Conservation (phyloP, 2,797 vertebrate genomes). For the Gambelia wislizenii region DNA sequence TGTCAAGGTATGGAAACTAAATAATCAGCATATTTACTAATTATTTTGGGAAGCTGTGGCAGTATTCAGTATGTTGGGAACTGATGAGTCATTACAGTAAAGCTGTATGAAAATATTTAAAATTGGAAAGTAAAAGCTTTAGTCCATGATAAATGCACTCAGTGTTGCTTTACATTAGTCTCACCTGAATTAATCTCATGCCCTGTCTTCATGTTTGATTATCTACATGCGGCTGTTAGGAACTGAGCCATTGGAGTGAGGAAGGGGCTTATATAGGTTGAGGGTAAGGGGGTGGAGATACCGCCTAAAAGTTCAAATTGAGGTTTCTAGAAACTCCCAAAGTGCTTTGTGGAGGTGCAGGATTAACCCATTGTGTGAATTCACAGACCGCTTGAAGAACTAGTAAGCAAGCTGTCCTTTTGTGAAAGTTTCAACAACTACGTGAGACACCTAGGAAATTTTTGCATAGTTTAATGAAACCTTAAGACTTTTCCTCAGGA, state of each 20-base stretch:
- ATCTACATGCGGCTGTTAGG: too few species aligned
- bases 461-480: background rate
- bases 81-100: slow-evolving; percentile 5
- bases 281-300: too few species aligned
- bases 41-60: slow-evolving; percentile 29
- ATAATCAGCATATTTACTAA: slow-evolving; percentile 27
- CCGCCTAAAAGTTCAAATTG: too few species aligned
- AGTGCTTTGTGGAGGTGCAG: too few species aligned
- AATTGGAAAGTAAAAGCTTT: slow-evolving; percentile 27
- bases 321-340: too few species aligned
- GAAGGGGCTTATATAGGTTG: too few species aligned
- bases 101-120: background rate
- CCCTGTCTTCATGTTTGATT: too few species aligned
- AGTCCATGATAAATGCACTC: background rate
- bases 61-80: background rate
- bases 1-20: background rate
- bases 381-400: too few species aligned
- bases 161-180: background rate
- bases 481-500: background rate
- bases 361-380: too few species aligned
- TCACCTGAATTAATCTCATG: too few species aligned
- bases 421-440: background rate
- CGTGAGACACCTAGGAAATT: background rate
- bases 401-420: too few species aligned
- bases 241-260: too few species aligned